Percentiles rank a stretch among this genome's conserved stretches.
Evolutionary conservation across 1,140 invertebrate species (phyloP).

Genomic region (Aphis gossypii): DNA sequence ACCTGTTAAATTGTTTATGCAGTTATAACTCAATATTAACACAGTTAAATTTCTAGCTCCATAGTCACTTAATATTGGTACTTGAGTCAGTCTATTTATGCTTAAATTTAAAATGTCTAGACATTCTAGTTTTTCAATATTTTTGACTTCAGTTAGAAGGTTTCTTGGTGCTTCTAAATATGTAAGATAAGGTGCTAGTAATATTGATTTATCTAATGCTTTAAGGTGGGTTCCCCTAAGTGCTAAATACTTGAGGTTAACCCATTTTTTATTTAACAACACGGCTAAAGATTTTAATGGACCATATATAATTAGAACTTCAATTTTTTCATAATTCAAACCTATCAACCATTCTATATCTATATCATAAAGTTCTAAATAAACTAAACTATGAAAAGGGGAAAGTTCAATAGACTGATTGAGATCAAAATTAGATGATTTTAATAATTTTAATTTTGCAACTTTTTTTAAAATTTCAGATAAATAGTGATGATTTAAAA

Average conservation of each 20-base stretch:
- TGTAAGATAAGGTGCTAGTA: neutral
- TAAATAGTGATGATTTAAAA: constrained; percentile 55
- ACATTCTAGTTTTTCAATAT: constrained; percentile 41
- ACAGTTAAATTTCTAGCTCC: constrained; percentile 66
- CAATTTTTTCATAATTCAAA: constrained; percentile 28
- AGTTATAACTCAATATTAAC: constrained; percentile 70
- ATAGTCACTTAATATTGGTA: constrained; percentile 68
- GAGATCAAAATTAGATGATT: constrained; percentile 13
- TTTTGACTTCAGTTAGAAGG: neutral
- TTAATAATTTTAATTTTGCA: neutral
- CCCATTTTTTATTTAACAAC: constrained; percentile 47
- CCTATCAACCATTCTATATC: constrained; percentile 50
- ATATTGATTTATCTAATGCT: constrained; percentile 4
- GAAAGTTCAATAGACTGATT: neutral
- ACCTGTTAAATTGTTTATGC: constrained; percentile 66
- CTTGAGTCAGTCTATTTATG: constrained; percentile 52
- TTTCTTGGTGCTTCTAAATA: constrained; percentile 48
- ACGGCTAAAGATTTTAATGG: constrained; percentile 4
- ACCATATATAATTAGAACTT: constrained; percentile 35
- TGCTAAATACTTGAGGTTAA: constrained; percentile 22
- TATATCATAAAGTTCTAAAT: constrained; percentile 47
- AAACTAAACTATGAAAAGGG: constrained; percentile 40
- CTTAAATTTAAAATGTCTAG: constrained; percentile 53
- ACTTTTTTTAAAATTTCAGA: constrained; percentile 47
- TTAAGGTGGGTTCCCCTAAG: neutral